A percentile compares a stretch with the other conserved stretches of the same genome.
Conservation (phyloP, 2,888 invertebrate genomes). For the Cepaea hortensis region DNA sequence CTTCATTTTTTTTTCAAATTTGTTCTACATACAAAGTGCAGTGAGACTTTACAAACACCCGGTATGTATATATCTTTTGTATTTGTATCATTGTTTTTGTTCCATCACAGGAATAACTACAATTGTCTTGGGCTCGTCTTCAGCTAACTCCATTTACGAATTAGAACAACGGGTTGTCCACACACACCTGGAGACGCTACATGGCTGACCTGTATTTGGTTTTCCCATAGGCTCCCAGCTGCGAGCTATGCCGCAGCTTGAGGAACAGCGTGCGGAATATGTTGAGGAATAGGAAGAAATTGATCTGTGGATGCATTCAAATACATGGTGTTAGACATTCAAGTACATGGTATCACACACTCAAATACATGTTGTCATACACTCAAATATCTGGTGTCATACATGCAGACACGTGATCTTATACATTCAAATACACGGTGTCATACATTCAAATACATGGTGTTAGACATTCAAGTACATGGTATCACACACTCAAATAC, state of each 20-base stretch:
- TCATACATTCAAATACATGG: neutral
- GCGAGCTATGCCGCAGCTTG: conserved; percentile 78
- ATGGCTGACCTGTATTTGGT: conserved; percentile 80
- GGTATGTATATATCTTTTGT: too few species aligned
- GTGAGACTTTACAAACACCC: too few species aligned
- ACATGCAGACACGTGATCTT: neutral
- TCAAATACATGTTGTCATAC: neutral
- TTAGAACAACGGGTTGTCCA: too few species aligned
- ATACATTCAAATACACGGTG: neutral
- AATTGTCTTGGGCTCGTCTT: too few species aligned
- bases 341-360: too few species aligned
- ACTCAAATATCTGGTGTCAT: neutral
- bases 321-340: neutral
- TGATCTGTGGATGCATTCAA: conserved; percentile 78
- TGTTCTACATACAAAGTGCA: too few species aligned
- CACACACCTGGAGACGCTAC: too few species aligned
- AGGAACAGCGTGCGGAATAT: conserved; percentile 80
- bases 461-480: neutral
- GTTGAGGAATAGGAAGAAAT: conserved; percentile 82
- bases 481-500: neutral
- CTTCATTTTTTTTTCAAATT: too few species aligned
- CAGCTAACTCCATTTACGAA: too few species aligned
- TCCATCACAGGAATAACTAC: too few species aligned
- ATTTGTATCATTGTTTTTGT: too few species aligned
- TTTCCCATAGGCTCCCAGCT: conserved; percentile 79